phyloP scores from a whole-genome alignment of 2,888 invertebrate species.

The Pseudanteris insignis region DNA sequence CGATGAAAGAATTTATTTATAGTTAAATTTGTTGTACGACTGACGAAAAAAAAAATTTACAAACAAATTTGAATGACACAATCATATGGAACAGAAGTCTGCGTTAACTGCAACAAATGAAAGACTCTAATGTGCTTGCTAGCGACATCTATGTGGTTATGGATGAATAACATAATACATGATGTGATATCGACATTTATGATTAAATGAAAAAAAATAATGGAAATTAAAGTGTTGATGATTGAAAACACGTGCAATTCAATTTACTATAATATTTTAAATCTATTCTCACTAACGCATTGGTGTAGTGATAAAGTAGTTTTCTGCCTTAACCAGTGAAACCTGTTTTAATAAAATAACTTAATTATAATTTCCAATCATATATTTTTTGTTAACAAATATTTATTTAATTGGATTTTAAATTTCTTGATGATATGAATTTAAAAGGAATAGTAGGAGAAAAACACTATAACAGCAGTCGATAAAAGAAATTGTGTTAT shows the following conservation, averaged over 20 bases:
- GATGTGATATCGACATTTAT: no score
- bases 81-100: no score
- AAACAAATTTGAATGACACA: no score
- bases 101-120: no score
- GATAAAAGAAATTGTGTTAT: no score
- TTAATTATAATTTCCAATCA: no score
- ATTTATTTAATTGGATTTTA: neutral
- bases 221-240: neutral
- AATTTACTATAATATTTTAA: constrained; percentile 16
- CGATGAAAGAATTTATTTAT: neutral
- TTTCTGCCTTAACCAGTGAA: constrained; percentile 19
- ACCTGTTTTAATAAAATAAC: constrained; percentile 22
- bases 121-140: constrained; percentile 1
- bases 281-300: constrained; percentile 10
- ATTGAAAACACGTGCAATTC: no score
- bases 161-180: constrained; percentile 1
- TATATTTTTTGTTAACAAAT: no score
- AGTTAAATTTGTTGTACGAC: no score
- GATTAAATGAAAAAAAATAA: neutral
- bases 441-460: neutral
- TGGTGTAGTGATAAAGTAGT: constrained; percentile 21
- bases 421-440: neutral
- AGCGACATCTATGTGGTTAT: constrained; percentile 17
- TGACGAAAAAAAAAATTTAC: no score
- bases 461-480: neutral